Base-by-base conservation (phyloP, 2,797 vertebrate species). In the Acanthiza pusilla region DNA sequence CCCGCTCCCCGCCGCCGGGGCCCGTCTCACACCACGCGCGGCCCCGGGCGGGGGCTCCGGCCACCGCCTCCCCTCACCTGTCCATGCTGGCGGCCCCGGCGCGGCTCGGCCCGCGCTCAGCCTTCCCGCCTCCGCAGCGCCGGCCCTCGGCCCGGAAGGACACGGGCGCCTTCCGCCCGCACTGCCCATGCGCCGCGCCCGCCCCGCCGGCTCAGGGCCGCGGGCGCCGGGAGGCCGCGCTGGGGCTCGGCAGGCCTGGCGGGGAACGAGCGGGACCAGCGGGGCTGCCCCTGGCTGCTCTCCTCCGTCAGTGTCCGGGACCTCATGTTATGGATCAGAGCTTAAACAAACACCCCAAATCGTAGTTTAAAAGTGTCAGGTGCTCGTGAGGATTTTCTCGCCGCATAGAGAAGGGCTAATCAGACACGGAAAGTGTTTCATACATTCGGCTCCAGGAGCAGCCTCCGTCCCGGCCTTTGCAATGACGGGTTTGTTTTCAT, bases 251-350 rank as follows among this genome's bases (percentile, higher is more conserved):
- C 17, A 12, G 43, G 22, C 13, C 21, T 8, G 12, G 40, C 17
- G n/a, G n/a, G 50, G 50, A 38, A 0, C 29, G 14, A 9, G 27
- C 13, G 9, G 8, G 7, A 8, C 0, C 17, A 14, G 18, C 30
- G 3, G 10, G 30, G 6, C 9, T 5, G 40, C 15, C 2, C 0
- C 7, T 0, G 11, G 27, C 8, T 13, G n/a, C 12, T 20, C 11
- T 15, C 3, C 9, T 11, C 32, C 11, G 32, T 7, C 17, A 3
- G 19, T 6, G 13, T 17, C 13, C 9, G 8, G 13, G 1, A 16
- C 7, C 16, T 11, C 8, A 16, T 16, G 0, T 2, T 7, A 12
- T 21, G 26, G 3, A 6, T 9, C 60, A 38, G 10, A 42, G 29
- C 50, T 32, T 16, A 1, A 13, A 26, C 40, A 9, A 3, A 11